Evolutionary conservation across 1,140 invertebrate species (phyloP).

Genomic region (Musca domestica): DNA sequence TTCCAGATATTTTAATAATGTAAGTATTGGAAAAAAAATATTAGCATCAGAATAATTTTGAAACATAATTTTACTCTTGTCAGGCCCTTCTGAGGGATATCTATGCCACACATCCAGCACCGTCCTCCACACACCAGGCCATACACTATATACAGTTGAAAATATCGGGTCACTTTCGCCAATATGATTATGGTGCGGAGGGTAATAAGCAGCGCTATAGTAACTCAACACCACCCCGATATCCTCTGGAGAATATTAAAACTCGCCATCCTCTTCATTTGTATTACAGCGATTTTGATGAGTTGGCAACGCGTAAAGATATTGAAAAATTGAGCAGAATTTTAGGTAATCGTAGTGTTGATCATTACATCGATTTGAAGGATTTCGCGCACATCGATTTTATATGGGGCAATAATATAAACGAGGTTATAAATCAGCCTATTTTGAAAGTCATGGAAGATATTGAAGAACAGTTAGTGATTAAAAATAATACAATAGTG

Average conservation of each 20-base stretch:
- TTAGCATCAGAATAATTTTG: too few relatives aligned
- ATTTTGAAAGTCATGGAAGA: too few relatives aligned
- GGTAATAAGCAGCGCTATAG: slow-evolving; percentile 55
- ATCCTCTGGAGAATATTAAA: slow-evolving; percentile 61
- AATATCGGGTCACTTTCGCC: slow-evolving; percentile 38
- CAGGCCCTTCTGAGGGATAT: slow-evolving; percentile 38
- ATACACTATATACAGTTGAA: slow-evolving; percentile 56
- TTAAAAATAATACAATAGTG: too few relatives aligned
- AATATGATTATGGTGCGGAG: slow-evolving; percentile 54
- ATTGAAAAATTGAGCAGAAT: slow-evolving; percentile 31
- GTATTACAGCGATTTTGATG: slow-evolving; percentile 64
- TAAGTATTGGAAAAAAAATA: too few relatives aligned
- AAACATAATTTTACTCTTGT: background rate
- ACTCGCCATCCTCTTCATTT: slow-evolving; percentile 54
- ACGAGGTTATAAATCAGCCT: too few relatives aligned
- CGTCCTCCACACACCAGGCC: slow-evolving; percentile 56
- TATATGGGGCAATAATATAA: too few relatives aligned
- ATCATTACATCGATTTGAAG: too few relatives aligned
- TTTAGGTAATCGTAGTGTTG: too few relatives aligned
- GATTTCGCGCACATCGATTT: too few relatives aligned
- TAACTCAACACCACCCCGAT: slow-evolving; percentile 55
- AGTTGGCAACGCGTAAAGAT: slow-evolving; percentile 57
- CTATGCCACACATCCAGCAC: slow-evolving; percentile 46
- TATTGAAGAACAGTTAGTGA: too few relatives aligned
- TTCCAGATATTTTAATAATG: too few relatives aligned